Evolutionary conservation across 2,797 vertebrate genomes (phyloP).

Genomic region (Silurus lanzhouensis): DNA sequence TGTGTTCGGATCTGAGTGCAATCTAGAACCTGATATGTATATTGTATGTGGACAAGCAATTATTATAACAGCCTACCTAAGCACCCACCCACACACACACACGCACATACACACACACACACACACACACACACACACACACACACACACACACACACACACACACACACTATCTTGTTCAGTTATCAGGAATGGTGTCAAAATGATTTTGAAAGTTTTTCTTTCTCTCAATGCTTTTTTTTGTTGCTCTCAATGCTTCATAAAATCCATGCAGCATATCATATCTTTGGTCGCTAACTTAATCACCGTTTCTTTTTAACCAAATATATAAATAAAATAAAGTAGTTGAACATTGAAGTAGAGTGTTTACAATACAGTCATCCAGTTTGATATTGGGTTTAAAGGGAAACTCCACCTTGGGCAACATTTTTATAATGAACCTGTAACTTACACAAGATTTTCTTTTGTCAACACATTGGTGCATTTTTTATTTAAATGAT

Average conservation of each 20-base stretch:
- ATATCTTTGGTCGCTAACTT: background rate
- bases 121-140: no score
- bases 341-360: background rate
- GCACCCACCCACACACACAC: no score
- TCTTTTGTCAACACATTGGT: background rate
- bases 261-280: background rate
- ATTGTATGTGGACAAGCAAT: background rate
- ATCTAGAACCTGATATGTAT: background rate
- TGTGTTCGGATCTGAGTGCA: background rate
- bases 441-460: background rate
- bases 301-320: background rate
- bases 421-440: background rate
- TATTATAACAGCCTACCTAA: background rate
- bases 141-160: background rate
- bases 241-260: background rate
- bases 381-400: background rate
- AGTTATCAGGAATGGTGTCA: background rate
- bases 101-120: no score
- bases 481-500: background rate
- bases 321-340: background rate
- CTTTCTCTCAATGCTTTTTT: background rate
- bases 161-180: background rate
- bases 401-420: background rate
- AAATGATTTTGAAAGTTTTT: background rate
- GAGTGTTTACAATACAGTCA: background rate